phyloP scores from a whole-genome alignment of 2,797 vertebrate species.

The Fundulus diaphanus region DNA sequence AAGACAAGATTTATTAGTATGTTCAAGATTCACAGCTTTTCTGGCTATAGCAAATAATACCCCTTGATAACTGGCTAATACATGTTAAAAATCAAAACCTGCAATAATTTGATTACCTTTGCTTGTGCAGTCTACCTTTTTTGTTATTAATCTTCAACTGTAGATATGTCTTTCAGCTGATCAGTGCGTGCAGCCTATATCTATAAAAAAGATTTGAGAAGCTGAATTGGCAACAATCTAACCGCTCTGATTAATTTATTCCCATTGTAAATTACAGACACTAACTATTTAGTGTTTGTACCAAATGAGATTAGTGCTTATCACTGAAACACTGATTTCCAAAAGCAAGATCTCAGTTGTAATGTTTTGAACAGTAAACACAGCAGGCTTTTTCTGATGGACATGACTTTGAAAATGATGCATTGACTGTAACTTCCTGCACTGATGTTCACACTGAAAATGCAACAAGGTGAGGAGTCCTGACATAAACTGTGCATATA shows the following conservation, averaged over 20 bases:
- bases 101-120: neutral
- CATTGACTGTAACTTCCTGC: neutral
- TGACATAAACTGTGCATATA: constrained; percentile 14
- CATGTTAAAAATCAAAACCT: neutral
- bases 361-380: neutral
- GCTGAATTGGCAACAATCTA: neutral
- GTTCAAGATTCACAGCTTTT: neutral
- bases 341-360: neutral
- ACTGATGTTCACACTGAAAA: neutral
- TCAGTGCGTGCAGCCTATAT: too few species aligned
- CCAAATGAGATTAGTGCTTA: neutral
- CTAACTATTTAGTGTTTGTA: neutral
- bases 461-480: neutral
- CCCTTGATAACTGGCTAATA: too few species aligned
- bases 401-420: too few species aligned
- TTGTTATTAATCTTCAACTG: neutral
- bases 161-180: too few species aligned
- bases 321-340: neutral
- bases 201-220: neutral
- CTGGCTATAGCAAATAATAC: too few species aligned
- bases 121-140: neutral
- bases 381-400: neutral
- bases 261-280: neutral
- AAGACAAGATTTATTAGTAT: too few species aligned
- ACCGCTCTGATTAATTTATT: neutral